Evolutionary conservation across 2,113 vertebrate genomes (phyloP), one percentile per base, ranked within the genome.

Genomic region (Hassar affinis): DNA sequence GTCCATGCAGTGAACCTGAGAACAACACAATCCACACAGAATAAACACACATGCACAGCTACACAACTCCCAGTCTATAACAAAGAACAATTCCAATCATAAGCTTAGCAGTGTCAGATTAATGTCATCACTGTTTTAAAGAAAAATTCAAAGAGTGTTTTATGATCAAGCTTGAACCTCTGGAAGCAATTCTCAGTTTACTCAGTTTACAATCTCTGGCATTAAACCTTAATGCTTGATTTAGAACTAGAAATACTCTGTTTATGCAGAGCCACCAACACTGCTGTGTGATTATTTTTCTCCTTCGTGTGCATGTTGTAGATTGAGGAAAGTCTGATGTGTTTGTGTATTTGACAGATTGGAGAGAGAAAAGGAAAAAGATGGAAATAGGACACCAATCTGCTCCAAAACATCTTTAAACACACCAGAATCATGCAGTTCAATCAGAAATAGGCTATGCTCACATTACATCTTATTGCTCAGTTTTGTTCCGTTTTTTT

Each of bases 1-100:
- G 77, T 22, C 74, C 72, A 56, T 78, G 27, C 7, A 79, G 20
- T 74, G 77, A 42, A 79, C 81, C 86, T 87, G 47, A 77, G 47
- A 80, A 25, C 56, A 62, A 18, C 64, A 72, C 49, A 35, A 75
- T 54, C 10, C 35, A 35, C 25, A 45, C 25, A n/a, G 22, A 45
- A 27, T 59, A 20, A 30, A 22, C 1, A 30, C n/a, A 45, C 22
- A 81, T 2, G 7, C 64, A 42, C 22, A 69, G 38, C 42, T n/a
- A 47, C 6, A 69, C 7, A 27, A 12, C 18, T 20, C n/a, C 2
- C 30, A 6, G n/a, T 15, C 64, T n/a, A 8, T 51, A 79, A 15
- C n/a, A 38, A 69, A 42, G 11, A 52, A 38, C 18, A 45, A 49
- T 72, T 22, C 6, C 33, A 5, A 8, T 33, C 18, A n/a, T 35